Base-by-base conservation (phyloP, 2,888 invertebrate genomes). In the Thera obeliscata region DNA sequence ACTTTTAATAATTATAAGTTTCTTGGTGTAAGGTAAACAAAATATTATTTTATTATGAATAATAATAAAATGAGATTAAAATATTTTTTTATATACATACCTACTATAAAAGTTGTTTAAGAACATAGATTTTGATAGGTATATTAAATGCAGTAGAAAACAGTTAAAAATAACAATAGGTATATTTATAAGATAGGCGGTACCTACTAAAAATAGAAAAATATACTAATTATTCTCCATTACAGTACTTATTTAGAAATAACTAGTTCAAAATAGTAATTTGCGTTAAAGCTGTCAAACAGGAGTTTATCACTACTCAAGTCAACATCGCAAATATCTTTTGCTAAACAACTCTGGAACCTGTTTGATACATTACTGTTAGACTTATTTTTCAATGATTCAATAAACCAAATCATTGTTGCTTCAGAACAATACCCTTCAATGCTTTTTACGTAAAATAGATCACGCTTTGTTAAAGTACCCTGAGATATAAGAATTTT, bases 351-450 rank as follows among this genome's bases (percentile, higher is more conserved):
- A 46, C 35, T 69, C 49, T 52, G 69, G 7, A 62, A 56, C 36
- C 66, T 59, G 50, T 56, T 33, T 33, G 59, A 50, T 55, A 49
- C 3, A 22, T 22, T 22, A 22, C 22, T 22, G 22, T 22, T 22
- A 48, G 43, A 49, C 65, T 71, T 75, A 2, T 38, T 7, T 46
- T 67, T 69, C 46, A 75, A 60, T 46, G 63, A 74, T 12, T 74
- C 66, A 38, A 75, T 71, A 22, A 88, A 82, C 88, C 88, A 88
- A 41, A 83, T 36, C 22, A 85, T 67, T 43, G 77, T 81, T 36
- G 75, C 72, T 69, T 77, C 78, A 58, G 78, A 73, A 61, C 71
- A 58, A 59, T 65, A 64, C 8, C 71, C 72, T 70, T 82, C 80
- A 49, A 88, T 74, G 72, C 77, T 78, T 74, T 81, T 79, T 7